Evolutionary conservation across 2,888 invertebrate species (phyloP), one percentile per base, ranked within the genome.

Genomic region (Lacanobia wlatinum): DNA sequence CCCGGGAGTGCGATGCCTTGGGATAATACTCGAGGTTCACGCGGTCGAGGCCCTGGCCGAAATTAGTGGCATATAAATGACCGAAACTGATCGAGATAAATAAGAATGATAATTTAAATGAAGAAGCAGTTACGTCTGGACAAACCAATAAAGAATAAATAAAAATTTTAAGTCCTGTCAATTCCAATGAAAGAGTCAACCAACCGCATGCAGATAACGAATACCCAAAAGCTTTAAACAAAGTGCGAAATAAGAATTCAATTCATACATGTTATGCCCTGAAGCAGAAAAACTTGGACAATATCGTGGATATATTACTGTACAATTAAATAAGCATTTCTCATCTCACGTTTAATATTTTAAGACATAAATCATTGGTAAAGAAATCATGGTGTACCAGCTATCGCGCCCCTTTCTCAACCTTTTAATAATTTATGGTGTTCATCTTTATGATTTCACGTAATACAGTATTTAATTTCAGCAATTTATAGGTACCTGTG

Each of bases 261-360:
- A 73, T 74, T 73, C 43, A 53, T 68, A 59, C 50, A 68, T 55
- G 64, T 55, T 34, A 62, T 46, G 21, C 73, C 82, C 73, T 21
- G 55, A 55, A 59, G 77, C 73, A 58, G 56, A 69, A 68, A 70
- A 55, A 58, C 62, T 55, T 59, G 63, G 10, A 53, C 34, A 63
- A 74, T 70, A 68, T 70, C 53, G 63, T 73, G 78, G 67, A 73
- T 80, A 81, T 65, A 53, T 77, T 76, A 78, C 73, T 53, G 50
- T 74, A 62, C 70, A 81, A 86, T 84, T 85, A 85, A 86, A 81
- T 78, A 81, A 68, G 28, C 81, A 81, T 86, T 72, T 71, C 66
- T 85, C 83, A 83, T 70, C 48, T 58, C 60, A 52, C 63, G 59
- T 79, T 80, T 80, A 82, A 77, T 78, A 84, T 79, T 81, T 76